Conservation (phyloP, 1,140 invertebrate species). For the Neodiprion lecontei region DNA sequence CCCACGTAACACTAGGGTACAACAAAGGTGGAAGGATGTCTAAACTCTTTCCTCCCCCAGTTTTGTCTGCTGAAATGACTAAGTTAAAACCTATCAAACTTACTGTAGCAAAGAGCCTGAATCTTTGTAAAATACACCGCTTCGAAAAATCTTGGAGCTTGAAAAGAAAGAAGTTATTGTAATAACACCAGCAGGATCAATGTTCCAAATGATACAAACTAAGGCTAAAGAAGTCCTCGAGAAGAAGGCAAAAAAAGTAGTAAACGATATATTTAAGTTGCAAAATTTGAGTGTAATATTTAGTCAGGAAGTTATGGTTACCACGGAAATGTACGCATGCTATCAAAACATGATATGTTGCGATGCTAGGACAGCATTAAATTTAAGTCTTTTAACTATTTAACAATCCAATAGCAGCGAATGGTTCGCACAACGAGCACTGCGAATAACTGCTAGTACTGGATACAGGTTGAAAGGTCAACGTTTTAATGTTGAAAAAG, state of each 20-base stretch:
- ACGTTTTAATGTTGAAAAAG: no score
- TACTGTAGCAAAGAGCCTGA: neutral
- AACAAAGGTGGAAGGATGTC: no score
- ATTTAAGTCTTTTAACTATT: no score
- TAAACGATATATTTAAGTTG: slow-evolving; percentile 18
- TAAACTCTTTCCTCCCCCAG: no score
- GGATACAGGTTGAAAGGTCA: no score
- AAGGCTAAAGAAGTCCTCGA: neutral
- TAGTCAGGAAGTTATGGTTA: slow-evolving; percentile 22
- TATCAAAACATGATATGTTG: neutral
- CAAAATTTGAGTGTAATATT: slow-evolving; percentile 19
- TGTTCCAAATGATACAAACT: slow-evolving; percentile 2
- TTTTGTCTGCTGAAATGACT: no score
- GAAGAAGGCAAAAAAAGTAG: slow-evolving; percentile 19
- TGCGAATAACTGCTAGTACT: no score
- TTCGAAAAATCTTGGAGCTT: slow-evolving; percentile 12
- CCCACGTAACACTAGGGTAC: no score
- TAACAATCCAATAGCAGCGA: no score
- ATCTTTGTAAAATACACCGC: slow-evolving; percentile 7
- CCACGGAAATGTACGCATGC: slow-evolving; percentile 3
- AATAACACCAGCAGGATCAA: slow-evolving; percentile 18
- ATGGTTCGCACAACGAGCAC: no score
- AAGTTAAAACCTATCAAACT: no score
- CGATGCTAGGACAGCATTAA: no score
- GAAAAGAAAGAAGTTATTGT: slow-evolving; percentile 20